These are phyloP conservation scores for Rhagium mordax DNA, from an alignment of 2,888 invertebrate species.

Conservation along the genomic window DNA sequence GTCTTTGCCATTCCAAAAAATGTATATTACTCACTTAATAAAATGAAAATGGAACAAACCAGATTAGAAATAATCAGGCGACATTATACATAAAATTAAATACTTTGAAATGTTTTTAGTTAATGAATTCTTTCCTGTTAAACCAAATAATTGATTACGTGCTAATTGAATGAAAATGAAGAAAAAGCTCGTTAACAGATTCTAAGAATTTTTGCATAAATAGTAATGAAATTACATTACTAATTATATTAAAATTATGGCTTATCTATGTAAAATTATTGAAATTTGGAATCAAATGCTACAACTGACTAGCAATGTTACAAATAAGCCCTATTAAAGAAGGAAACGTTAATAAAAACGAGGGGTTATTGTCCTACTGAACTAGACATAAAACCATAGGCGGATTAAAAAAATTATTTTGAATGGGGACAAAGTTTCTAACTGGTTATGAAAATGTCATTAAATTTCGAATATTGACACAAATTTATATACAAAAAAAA, in stretches of 20 bases:
- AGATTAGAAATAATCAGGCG: constrained; percentile 1
- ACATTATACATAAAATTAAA: constrained; percentile 11
- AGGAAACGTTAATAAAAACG: constrained; percentile 40
- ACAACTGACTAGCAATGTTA: constrained; percentile 13
- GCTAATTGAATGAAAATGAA: not conserved
- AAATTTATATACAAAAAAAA: no score
- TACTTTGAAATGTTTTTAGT: not conserved
- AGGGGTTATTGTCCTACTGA: constrained; percentile 38
- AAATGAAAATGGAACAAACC: not conserved
- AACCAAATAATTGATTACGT: not conserved
- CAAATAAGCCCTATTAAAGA: constrained; percentile 19
- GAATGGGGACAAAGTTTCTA: not conserved
- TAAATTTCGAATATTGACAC: no score
- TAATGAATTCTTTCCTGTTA: constrained; percentile 4
- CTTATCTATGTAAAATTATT: not conserved
- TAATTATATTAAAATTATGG: not conserved
- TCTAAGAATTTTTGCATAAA: constrained; percentile 10
- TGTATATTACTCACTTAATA: not conserved
- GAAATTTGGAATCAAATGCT: constrained; percentile 19
- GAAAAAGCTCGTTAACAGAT: not conserved
- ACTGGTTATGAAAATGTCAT: not conserved
- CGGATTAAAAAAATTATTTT: constrained; percentile 5
- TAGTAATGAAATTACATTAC: not conserved
- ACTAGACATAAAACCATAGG: constrained; percentile 15
- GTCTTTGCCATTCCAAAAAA: no score